Conservation (phyloP, 2,113 vertebrate genomes). For the Tupaia chinensis region DNA sequence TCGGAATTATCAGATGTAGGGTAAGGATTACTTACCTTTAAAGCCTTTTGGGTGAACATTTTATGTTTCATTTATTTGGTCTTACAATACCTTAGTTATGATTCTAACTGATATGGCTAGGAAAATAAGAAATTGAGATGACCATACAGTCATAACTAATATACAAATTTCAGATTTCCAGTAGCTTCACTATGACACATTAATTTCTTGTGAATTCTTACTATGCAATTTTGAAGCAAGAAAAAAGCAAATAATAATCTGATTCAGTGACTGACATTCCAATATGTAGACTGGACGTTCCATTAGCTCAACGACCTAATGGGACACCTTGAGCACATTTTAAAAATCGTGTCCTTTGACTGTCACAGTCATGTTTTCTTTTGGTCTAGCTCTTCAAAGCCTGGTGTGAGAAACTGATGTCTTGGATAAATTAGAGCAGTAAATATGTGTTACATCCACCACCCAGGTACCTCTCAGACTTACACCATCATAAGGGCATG, state of each 20-base stretch:
- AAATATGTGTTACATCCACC: constrained; percentile 76
- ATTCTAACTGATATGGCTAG: background rate
- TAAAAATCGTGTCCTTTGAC: constrained; percentile 45
- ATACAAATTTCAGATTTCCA: constrained; percentile 53
- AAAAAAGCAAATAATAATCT: background rate
- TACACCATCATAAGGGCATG: constrained; percentile 60
- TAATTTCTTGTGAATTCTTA: constrained; percentile 64
- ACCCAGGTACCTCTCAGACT: constrained; percentile 72
- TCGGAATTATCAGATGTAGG: constrained; percentile 47
- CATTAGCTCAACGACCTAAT: constrained; percentile 54
- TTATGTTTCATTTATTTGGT: constrained; percentile 52
- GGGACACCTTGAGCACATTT: constrained; percentile 57
- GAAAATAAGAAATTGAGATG: background rate
- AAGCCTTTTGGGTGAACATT: constrained; percentile 72
- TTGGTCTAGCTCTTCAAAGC: constrained; percentile 69
- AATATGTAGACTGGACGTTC: constrained; percentile 37
- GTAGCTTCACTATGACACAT: constrained; percentile 51
- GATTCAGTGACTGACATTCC: background rate
- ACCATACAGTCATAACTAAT: background rate
- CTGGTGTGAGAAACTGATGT: constrained; percentile 73
- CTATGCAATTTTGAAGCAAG: constrained; percentile 66
- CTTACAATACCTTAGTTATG: constrained; percentile 18
- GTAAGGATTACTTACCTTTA: constrained; percentile 60
- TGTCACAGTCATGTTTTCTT: constrained; percentile 61
- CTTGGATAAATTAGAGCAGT: constrained; percentile 78